Conservation (phyloP, 2,797 vertebrate species). For the Microtus californicus region DNA sequence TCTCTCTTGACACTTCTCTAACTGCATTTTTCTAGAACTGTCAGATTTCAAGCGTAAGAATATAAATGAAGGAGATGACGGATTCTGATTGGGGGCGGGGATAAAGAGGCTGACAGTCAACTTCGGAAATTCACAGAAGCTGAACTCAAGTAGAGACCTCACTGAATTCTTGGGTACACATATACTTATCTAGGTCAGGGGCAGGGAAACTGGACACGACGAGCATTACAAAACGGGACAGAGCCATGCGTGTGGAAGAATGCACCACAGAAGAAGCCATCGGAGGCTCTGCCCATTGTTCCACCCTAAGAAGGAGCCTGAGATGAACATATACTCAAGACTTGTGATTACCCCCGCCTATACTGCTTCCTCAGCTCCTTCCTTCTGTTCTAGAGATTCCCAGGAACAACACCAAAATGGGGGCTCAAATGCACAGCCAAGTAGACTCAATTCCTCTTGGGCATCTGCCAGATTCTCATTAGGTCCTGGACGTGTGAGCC, state of each 20-base stretch:
- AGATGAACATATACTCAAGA: neutral
- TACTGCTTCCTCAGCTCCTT: neutral
- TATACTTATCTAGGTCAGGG: neutral
- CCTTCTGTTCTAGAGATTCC: constrained; percentile 38
- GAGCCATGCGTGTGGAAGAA: neutral
- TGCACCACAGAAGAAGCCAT: neutral
- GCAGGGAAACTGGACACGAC: neutral
- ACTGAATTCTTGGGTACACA: neutral
- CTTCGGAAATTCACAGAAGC: neutral
- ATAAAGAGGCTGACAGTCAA: neutral
- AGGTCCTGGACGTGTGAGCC: constrained; percentile 78
- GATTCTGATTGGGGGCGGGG: neutral
- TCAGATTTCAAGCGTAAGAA: constrained; percentile 17
- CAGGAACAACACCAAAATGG: constrained; percentile 53
- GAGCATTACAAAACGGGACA: neutral
- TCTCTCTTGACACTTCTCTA: constrained; percentile 41
- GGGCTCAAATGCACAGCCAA: constrained; percentile 62
- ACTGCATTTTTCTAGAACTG: constrained; percentile 31
- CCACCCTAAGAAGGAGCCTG: neutral
- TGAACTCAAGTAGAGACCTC: neutral
- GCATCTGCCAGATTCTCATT: constrained; percentile 80
- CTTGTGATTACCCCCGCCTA: neutral
- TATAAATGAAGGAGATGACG: neutral
- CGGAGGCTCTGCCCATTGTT: neutral
- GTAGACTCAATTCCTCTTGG: constrained; percentile 74